Evolutionary conservation across 1,140 invertebrate genomes (phyloP), one percentile per base, ranked within the genome.

Genomic region (Zaprionus ornatus): DNA sequence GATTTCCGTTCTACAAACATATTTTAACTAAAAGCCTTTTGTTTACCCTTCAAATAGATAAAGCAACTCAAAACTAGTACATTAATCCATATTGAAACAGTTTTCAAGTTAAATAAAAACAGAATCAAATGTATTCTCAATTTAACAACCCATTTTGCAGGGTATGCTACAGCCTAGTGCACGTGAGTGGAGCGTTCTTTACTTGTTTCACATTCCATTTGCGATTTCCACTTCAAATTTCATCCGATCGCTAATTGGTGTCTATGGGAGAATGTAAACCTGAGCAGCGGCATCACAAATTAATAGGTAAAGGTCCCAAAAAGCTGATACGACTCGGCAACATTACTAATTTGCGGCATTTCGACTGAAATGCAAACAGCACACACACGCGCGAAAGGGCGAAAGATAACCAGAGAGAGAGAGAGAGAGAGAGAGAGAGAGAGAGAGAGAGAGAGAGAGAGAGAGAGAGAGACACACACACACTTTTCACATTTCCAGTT

Each of bases 331-430:
- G 50, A 32, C 59, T 52, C 42, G 67, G 60, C 73, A 71, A 60
- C 73, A 64, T 75, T 70, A 75, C 67, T 75, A 71, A 75, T 75
- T 75, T 75, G 67, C 45, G 73, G 73, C 54, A 65, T 75, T 75
- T 71, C 67, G 67, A 75, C 42, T 70, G 73, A 71, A 75, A 42
- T 64, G 55, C 60, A 60, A 75, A 71, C 67, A 71, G 65, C 60
- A 57, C 37, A 70, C 60, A 70, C 40, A 59, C 10, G 45, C 19
- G 15, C 15, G 37, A 40, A 13, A 40, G 10, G 10, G 45, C 10
- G 7, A 50, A 23, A 10, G 42, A 17, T 48, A 48, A 21, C 3
- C 10, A 23, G 19, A 23, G 19, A 50, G 10, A 32, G 29, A 32
- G 2, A 0, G 29, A 32, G 9, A 32, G 9, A 10, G 29, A 32